Evolutionary conservation across 2,888 invertebrate genomes (phyloP).

Genomic region (Rhamnusium bicolor): DNA sequence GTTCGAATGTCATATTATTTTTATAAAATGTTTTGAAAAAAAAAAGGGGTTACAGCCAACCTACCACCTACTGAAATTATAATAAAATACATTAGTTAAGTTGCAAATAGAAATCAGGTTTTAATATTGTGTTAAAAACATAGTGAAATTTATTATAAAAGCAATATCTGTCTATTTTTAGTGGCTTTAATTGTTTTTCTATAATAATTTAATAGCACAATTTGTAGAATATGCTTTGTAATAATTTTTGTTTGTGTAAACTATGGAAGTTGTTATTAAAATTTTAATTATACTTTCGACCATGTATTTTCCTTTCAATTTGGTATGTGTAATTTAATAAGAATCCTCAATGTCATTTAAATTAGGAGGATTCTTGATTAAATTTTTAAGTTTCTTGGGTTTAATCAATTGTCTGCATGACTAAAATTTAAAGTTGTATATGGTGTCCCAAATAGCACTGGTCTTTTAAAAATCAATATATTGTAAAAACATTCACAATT

Average conservation of each 20-base stretch:
- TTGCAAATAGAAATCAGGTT: constrained; percentile 30
- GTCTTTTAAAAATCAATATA: too few species aligned
- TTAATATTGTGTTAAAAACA: constrained; percentile 17
- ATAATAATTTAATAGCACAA: constrained; percentile 32
- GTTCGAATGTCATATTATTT: neutral
- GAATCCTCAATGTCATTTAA: neutral
- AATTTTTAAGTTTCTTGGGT: too few species aligned
- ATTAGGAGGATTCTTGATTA: neutral
- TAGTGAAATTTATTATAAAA: constrained; percentile 28
- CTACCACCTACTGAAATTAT: neutral
- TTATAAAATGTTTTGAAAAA: constrained; percentile 9
- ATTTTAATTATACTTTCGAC: constrained; percentile 36
- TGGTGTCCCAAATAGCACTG: too few species aligned
- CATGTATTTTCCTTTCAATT: neutral
- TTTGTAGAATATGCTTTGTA: constrained; percentile 34
- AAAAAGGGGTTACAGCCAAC: neutral
- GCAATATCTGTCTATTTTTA: constrained; percentile 31
- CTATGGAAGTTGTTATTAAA: constrained; percentile 39
- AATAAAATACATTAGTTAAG: neutral
- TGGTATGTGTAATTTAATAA: neutral
- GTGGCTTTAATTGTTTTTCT: constrained; percentile 32
- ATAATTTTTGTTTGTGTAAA: constrained; percentile 32
- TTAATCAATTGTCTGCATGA: too few species aligned
- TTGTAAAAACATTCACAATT: too few species aligned
- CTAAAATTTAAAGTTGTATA: too few species aligned